These are phyloP conservation scores for Drosophila meridiana DNA, from an alignment of 2,888 invertebrate genomes.

Conservation along the genomic window DNA sequence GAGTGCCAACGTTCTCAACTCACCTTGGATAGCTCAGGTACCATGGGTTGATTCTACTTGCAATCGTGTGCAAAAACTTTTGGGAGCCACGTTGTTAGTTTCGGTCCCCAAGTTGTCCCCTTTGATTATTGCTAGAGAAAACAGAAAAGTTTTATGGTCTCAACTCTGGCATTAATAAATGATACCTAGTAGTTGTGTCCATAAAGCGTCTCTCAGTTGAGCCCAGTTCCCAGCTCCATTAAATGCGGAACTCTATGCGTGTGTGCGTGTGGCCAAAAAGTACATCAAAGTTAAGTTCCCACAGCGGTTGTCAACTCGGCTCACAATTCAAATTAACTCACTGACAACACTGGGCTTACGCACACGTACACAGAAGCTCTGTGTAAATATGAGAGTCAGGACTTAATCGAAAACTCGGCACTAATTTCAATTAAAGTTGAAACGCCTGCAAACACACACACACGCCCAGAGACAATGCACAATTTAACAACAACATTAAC, in stretches of 20 bases:
- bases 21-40: conserved; percentile 17
- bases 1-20: conserved; percentile 17
- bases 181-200: conserved; percentile 32
- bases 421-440: conserved; percentile 79
- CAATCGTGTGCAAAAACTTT: conserved; percentile 35
- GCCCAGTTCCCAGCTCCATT: conserved; percentile 13
- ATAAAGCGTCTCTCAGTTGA: conserved; percentile 12
- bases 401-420: conserved; percentile 66
- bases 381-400: conserved; percentile 36
- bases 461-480: conserved; percentile 46
- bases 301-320: conserved; percentile 14
- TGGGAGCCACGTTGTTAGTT: conserved; percentile 38
- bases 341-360: conserved; percentile 16
- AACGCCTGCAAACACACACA: conserved; percentile 53
- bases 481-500: conserved; percentile 73
- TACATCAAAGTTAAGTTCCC: conserved; percentile 28
- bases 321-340: conserved; percentile 33
- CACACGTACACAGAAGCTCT: conserved; percentile 6
- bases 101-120: conserved; percentile 49
- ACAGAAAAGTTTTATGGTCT: conserved; percentile 47
- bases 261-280: neutral
- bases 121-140: conserved; percentile 52
- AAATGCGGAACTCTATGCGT: neutral
- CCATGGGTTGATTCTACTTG: neutral
- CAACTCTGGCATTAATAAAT: conserved; percentile 61